Conservation (phyloP, 2,797 vertebrate genomes). For the Spea hammondii region DNA sequence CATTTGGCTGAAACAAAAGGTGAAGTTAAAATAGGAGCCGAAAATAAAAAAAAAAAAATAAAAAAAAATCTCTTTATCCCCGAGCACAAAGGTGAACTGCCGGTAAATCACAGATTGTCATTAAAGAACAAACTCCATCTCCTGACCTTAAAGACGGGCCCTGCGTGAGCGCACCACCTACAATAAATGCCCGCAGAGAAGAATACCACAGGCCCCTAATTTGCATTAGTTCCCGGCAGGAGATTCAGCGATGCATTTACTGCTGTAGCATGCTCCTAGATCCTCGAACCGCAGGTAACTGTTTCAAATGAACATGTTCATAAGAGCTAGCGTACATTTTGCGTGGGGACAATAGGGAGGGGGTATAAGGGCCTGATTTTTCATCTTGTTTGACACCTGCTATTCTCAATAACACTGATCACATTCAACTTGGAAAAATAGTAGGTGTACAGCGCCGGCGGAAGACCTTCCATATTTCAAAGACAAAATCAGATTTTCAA, state of each 20-base stretch:
- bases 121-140: conserved; percentile 38
- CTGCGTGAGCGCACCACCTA: conserved; percentile 15
- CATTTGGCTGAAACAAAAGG: conserved; percentile 17
- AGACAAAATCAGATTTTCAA: conserved; percentile 23
- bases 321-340: background rate
- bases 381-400: conserved; percentile 18
- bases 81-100: conserved; percentile 42
- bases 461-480: background rate
- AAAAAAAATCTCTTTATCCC: conserved; percentile 11
- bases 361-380: background rate
- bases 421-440: conserved; percentile 22
- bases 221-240: conserved; percentile 40
- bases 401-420: conserved; percentile 31
- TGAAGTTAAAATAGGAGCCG: background rate
- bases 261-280: conserved; percentile 36
- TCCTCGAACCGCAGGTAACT: conserved; percentile 39
- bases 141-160: conserved; percentile 30
- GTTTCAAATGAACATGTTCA: conserved; percentile 26
- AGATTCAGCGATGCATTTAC: conserved; percentile 33
- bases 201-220: conserved; percentile 28
- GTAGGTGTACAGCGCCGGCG: conserved; percentile 18
- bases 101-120: conserved; percentile 43
- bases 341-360: conserved; percentile 2
- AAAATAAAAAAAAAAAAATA: background rate
- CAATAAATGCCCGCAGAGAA: conserved; percentile 24